Percentiles rank a stretch among this genome's conserved stretches.
These are phyloP conservation scores for Kryptolebias marmoratus DNA, from an alignment of 2,113 vertebrate species.

Conservation along the genomic window DNA sequence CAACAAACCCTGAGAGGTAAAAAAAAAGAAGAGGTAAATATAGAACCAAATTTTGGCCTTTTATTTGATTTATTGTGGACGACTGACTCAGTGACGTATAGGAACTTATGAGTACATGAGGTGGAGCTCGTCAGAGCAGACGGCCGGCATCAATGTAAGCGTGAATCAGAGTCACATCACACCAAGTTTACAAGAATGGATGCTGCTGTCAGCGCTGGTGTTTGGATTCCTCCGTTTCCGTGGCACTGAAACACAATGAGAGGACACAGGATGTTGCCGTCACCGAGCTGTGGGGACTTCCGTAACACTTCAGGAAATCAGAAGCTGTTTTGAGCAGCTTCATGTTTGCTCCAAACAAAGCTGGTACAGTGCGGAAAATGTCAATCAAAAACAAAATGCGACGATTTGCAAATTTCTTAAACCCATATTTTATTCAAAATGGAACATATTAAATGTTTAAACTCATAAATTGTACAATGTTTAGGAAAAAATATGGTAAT, in stretches of 20 bases:
- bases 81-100: neutral
- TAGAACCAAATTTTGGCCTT: slow-evolving; percentile 3
- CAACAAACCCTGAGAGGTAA: neutral
- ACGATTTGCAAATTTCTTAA: too few species aligned
- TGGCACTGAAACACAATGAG: slow-evolving; percentile 46
- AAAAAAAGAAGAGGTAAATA: slow-evolving; percentile 4
- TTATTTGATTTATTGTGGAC: neutral
- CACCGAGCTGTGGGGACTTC: slow-evolving; percentile 60
- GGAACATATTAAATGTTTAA: too few species aligned
- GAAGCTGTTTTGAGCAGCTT: slow-evolving; percentile 28
- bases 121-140: slow-evolving; percentile 5
- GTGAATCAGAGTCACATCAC: slow-evolving; percentile 32
- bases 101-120: slow-evolving; percentile 11
- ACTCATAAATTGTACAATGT: too few species aligned
- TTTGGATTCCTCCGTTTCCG: slow-evolving; percentile 48
- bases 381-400: too few species aligned
- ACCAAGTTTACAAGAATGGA: slow-evolving; percentile 44
- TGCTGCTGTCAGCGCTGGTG: slow-evolving; percentile 29
- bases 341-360: slow-evolving; percentile 13
- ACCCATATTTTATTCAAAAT: too few species aligned
- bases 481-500: too few species aligned
- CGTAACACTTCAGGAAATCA: slow-evolving; percentile 61
- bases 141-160: slow-evolving; percentile 6
- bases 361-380: too few species aligned
- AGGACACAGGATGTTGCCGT: slow-evolving; percentile 66